Percentiles rank a stretch among this genome's conserved stretches.
These are phyloP conservation scores for Therioaphis trifolii DNA, from an alignment of 2,888 invertebrate species.

Conservation along the genomic window DNA sequence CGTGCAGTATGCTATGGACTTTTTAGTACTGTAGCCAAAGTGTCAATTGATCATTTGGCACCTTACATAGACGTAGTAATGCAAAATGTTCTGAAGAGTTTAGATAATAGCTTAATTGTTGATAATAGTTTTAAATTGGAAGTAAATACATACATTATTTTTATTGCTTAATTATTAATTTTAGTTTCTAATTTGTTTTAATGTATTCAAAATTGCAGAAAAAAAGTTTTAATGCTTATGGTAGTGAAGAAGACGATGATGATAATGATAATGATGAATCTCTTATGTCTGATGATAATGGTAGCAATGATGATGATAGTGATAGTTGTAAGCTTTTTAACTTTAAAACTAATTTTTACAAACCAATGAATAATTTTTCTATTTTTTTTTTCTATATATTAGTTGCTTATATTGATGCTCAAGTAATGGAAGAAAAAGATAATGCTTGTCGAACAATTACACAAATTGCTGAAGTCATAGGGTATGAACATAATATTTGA, in stretches of 20 bases:
- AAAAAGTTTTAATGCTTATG: slow-evolving; percentile 44
- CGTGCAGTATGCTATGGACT: slow-evolving; percentile 53
- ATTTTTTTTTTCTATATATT: neutral
- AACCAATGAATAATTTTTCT: neutral
- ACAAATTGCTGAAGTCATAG: slow-evolving; percentile 50
- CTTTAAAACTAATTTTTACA: neutral
- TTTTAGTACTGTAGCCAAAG: slow-evolving; percentile 54
- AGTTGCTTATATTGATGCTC: slow-evolving; percentile 53
- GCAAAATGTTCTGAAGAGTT: slow-evolving; percentile 48
- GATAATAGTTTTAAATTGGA: slow-evolving; percentile 29
- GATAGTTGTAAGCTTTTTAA: slow-evolving; percentile 36
- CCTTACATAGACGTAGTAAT: slow-evolving; percentile 53
- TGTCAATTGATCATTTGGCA: slow-evolving; percentile 39
- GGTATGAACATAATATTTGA: slow-evolving; percentile 30
- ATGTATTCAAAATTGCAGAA: slow-evolving; percentile 28
- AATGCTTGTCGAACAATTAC: slow-evolving; percentile 49
- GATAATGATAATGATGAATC: neutral
- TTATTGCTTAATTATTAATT: neutral
- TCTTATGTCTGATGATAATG: neutral
- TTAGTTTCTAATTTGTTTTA: neutral
- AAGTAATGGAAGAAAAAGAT: slow-evolving; percentile 58
- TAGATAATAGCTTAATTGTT: slow-evolving; percentile 43
- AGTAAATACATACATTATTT: neutral
- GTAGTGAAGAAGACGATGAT: slow-evolving; percentile 45
- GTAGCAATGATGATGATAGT: slow-evolving; percentile 27